Evolutionary conservation across 2,113 vertebrate genomes (phyloP).

Genomic region (Chunga burmeisteri): DNA sequence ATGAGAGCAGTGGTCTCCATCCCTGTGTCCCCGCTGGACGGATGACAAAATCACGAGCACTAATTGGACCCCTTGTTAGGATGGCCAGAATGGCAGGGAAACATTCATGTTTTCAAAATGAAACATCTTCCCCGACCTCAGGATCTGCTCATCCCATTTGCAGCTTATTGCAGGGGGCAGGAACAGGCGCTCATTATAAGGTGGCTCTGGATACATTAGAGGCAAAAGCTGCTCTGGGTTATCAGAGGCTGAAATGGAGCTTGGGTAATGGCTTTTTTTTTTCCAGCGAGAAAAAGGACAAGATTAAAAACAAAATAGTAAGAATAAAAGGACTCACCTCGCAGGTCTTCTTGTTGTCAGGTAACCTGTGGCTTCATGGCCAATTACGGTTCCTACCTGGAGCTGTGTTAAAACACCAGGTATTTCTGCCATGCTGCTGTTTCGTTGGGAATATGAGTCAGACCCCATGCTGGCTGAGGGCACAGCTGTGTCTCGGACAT

Average conservation of each 20-base stretch:
- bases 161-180: background rate
- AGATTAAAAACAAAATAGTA: constrained; percentile 1
- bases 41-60: background rate
- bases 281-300: background rate
- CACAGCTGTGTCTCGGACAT: rapidly evolving
- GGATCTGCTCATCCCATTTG: background rate
- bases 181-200: background rate
- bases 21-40: background rate
- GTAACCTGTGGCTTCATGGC: background rate
- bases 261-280: background rate
- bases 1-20: background rate
- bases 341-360: background rate
- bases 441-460: background rate
- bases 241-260: background rate
- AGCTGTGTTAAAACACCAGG: background rate
- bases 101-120: background rate
- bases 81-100: background rate
- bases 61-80: constrained; percentile 53
- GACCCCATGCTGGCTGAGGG: background rate
- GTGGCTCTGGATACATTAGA: background rate
- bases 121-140: background rate
- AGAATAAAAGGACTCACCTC: background rate
- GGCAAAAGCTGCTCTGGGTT: background rate
- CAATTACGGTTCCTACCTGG: background rate
- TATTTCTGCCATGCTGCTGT: background rate